phyloP scores from a whole-genome alignment of 2,888 invertebrate genomes.

The Mythimna albipuncta region DNA sequence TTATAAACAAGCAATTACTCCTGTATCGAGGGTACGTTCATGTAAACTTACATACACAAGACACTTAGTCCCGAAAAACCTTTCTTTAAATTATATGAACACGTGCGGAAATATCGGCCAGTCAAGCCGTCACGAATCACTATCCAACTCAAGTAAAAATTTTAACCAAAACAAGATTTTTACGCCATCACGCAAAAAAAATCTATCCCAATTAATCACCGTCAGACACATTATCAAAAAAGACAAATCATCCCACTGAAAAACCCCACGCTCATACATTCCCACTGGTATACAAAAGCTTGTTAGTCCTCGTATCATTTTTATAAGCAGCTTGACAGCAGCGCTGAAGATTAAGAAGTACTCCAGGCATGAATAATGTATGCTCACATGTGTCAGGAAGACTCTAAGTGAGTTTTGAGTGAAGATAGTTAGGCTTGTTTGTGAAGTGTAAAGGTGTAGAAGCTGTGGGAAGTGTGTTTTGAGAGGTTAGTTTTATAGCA shows the following conservation, averaged over 20 bases:
- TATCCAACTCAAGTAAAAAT: neutral
- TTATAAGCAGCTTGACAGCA: slow-evolving; percentile 61
- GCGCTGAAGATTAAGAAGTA: slow-evolving; percentile 61
- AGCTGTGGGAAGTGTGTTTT: slow-evolving; percentile 19
- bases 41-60: too few species aligned
- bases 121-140: too few species aligned
- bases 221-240: slow-evolving; percentile 22
- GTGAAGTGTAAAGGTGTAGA: slow-evolving; percentile 21
- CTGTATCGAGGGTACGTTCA: too few species aligned
- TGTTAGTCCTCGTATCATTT: slow-evolving; percentile 71
- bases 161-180: neutral
- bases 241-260: slow-evolving; percentile 23
- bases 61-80: too few species aligned
- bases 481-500: slow-evolving; percentile 22
- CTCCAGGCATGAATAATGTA: slow-evolving; percentile 78
- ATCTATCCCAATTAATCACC: slow-evolving; percentile 25
- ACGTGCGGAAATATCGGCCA: too few species aligned
- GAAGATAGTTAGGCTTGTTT: slow-evolving; percentile 61
- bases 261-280: slow-evolving; percentile 9
- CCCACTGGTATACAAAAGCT: slow-evolving; percentile 58
- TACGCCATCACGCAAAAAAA: neutral
- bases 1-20: too few species aligned
- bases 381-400: slow-evolving; percentile 69
- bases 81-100: too few species aligned
- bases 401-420: slow-evolving; percentile 66